phyloP scores from a whole-genome alignment of 2,797 vertebrate genomes.

The Chromobotia macracanthus region DNA sequence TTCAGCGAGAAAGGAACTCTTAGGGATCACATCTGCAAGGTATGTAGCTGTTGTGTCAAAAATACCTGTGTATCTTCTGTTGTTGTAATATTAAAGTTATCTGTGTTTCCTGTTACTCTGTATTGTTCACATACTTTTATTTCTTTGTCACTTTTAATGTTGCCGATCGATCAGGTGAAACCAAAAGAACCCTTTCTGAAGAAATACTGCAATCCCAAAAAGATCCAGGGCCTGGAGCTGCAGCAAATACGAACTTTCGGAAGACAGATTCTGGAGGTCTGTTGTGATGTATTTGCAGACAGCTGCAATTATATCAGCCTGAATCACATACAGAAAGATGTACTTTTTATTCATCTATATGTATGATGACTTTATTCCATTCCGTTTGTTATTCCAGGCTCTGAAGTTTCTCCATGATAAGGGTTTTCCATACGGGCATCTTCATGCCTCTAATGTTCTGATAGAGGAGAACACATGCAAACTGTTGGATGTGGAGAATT shows the following conservation, averaged over 20 bases:
- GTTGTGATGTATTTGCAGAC: neutral
- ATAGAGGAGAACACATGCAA: conserved; percentile 89
- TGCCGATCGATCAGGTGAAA: conserved; percentile 80
- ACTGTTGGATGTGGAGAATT: conserved; percentile 91
- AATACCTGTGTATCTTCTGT: neutral
- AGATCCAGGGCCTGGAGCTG: conserved; percentile 92
- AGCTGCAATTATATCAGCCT: too few relatives aligned
- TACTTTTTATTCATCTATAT: too few relatives aligned
- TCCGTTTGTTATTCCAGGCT: conserved; percentile 72
- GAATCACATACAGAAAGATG: too few relatives aligned
- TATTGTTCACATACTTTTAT: neutral
- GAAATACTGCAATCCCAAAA: conserved; percentile 95
- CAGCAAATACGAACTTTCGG: conserved; percentile 89
- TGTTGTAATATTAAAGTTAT: neutral
- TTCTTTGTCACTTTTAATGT: neutral
- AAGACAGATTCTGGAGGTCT: conserved; percentile 93
- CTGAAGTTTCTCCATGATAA: conserved; percentile 91
- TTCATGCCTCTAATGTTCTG: conserved; percentile 89
- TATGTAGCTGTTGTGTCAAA: neutral
- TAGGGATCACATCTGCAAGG: conserved; percentile 60
- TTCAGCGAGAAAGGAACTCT: conserved; percentile 93
- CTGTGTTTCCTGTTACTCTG: neutral
- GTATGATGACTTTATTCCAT: too few relatives aligned
- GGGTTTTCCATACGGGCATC: conserved; percentile 89
- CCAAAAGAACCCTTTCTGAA: conserved; percentile 91